Percentiles rank a stretch among this genome's conserved stretches.
Conservation (phyloP, 2,888 invertebrate genomes). For the Apamea crenata region DNA sequence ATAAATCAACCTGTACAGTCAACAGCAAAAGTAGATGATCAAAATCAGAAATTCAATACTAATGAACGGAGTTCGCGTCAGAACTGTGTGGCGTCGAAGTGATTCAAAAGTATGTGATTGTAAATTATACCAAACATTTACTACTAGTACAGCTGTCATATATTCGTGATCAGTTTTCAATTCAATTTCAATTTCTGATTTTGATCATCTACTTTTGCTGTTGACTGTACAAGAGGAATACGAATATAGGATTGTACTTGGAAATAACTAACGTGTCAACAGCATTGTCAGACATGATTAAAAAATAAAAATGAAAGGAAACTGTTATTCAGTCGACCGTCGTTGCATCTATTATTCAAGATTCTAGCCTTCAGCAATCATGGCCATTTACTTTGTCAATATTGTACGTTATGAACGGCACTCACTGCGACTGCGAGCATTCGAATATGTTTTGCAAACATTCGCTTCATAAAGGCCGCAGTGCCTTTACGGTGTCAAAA, state of each 20-base stretch:
- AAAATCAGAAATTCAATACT: too few relatives aligned
- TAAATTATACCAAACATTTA: too few relatives aligned
- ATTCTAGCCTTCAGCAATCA: background rate
- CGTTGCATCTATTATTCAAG: constrained; percentile 16
- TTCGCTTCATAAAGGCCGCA: background rate
- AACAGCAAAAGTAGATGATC: too few relatives aligned
- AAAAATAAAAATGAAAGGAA: background rate
- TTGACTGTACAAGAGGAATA: background rate
- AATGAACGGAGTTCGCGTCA: too few relatives aligned
- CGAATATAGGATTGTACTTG: background rate
- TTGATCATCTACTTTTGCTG: too few relatives aligned
- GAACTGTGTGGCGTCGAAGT: too few relatives aligned
- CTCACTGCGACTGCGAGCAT: background rate
- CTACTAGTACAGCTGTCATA: too few relatives aligned
- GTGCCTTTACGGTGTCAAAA: background rate
- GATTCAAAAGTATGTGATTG: too few relatives aligned
- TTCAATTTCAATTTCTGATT: too few relatives aligned
- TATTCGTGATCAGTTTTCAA: too few relatives aligned
- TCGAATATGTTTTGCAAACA: background rate
- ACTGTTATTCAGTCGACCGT: too few relatives aligned
- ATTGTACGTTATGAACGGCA: too few relatives aligned
- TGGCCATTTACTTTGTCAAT: background rate
- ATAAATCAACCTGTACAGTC: background rate
- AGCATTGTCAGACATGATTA: background rate
- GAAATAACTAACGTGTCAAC: background rate